Evolutionary conservation across 2,113 vertebrate species (phyloP), one percentile per base, ranked within the genome.

Genomic region (Xiphophorus couchianus): DNA sequence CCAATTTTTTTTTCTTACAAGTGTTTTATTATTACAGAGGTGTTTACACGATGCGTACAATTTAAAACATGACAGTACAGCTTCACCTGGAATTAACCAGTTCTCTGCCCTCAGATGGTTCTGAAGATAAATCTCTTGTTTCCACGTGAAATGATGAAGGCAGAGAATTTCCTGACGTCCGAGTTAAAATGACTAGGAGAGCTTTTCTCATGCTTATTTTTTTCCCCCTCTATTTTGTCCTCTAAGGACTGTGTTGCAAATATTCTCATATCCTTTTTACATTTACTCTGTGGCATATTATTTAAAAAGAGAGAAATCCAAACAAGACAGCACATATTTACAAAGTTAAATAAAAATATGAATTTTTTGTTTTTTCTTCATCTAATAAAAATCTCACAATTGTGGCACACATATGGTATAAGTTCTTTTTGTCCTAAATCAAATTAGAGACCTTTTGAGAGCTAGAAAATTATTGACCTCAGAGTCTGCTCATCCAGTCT

Each of bases 101-200:
- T 44, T 39, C 48, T 4, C 31, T 35, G 2, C 61, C 76, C 62
- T 65, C 15, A 28, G 69, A 3, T 30, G 29, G 25, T 11, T 42
- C 8, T 11, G 67, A 15, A 42, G 39, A 80, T 80, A 7, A 73
- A 76, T 62, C 69, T 17, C 42, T 30, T 28, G 58, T 37, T 54
- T 73, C 44, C 64, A 71, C 35, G 28, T 25, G 62, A 74, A 33
- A 80, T 69, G 35, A 76, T 63, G 25, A 78, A 75, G 42, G 44
- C 62, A 66, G 30, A 81, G 28, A 73, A 25, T 48, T 85, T 66
- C 70, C 33, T 13, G 5, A 33, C 85, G 86, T 5, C 76, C 78
- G 86, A 81, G 66, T 89, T 93, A 84, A 25, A 0, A 3, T 71
- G 42, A 62, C 48, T 58, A 14, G 28, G 1, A 9, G 48, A 67